Evolutionary conservation across 2,113 vertebrate species (phyloP).

Genomic region (Rafetus swinhoei): DNA sequence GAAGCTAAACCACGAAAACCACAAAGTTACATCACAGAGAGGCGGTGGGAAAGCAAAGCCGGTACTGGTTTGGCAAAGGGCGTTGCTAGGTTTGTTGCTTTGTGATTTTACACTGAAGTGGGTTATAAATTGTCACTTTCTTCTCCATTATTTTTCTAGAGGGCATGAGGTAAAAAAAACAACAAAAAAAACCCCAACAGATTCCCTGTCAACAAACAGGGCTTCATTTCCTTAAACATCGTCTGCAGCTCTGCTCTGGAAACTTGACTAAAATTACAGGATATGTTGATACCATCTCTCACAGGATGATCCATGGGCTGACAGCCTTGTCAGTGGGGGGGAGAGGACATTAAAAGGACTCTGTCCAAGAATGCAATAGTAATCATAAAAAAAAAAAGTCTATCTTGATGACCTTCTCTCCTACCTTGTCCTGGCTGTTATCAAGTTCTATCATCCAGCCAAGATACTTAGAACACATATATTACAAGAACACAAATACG

Average conservation of each 20-base stretch:
- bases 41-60: fast-evolving
- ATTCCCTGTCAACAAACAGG: fast-evolving
- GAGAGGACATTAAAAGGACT: neutral
- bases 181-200: neutral
- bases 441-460: constrained; percentile 1
- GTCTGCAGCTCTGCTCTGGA: neutral
- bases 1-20: fast-evolving
- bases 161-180: neutral
- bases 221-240: neutral
- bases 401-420: constrained; percentile 67
- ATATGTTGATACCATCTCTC: constrained; percentile 53
- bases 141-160: neutral
- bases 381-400: constrained; percentile 9
- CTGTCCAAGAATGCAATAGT: constrained; percentile 7
- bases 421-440: constrained; percentile 5
- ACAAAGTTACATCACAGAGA: fast-evolving
- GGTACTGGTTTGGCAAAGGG: neutral
- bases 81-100: fast-evolving
- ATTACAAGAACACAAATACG: neutral
- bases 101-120: fast-evolving
- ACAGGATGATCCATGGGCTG: constrained; percentile 42
- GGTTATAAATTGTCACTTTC: neutral
- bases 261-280: constrained; percentile 48
- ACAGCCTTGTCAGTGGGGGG: constrained; percentile 24
- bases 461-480: constrained; percentile 33